Evolutionary conservation across 2,888 invertebrate species (phyloP).

Genomic region (Homarus gammarus): DNA sequence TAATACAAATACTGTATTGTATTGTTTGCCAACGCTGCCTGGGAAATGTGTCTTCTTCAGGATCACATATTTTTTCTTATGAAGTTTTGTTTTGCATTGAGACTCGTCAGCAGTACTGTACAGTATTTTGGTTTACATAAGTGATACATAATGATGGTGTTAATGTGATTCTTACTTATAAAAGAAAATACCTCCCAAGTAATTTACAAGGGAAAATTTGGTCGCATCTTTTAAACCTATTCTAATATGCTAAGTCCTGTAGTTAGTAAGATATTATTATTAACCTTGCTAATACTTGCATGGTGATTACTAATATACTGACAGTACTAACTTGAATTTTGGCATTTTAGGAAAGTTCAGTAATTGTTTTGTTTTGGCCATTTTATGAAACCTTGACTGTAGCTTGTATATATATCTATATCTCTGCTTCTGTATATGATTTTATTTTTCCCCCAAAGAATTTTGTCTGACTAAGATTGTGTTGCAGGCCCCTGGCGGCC

Average conservation of each 20-base stretch:
- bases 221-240: background rate
- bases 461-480: slow-evolving; percentile 7
- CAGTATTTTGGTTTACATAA: no score
- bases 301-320: slow-evolving; percentile 54
- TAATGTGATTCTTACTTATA: no score
- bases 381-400: background rate
- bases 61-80: no score
- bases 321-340: slow-evolving; percentile 25
- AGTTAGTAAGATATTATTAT: slow-evolving; percentile 20
- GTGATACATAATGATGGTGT: no score
- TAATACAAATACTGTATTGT: no score
- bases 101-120: no score
- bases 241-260: slow-evolving; percentile 11
- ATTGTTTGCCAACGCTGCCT: no score
- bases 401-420: background rate
- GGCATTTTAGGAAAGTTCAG: background rate
- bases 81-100: no score
- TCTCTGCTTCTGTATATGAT: background rate
- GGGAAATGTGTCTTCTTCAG: no score
- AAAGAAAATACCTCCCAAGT: background rate
- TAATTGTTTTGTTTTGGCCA: background rate
- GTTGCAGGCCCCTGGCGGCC: slow-evolving; percentile 72
- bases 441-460: background rate
- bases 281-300: slow-evolving; percentile 23
- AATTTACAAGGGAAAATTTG: background rate